These are phyloP conservation scores for Blennius ocellaris DNA, from an alignment of 2,113 vertebrate genomes.

Conservation along the genomic window DNA sequence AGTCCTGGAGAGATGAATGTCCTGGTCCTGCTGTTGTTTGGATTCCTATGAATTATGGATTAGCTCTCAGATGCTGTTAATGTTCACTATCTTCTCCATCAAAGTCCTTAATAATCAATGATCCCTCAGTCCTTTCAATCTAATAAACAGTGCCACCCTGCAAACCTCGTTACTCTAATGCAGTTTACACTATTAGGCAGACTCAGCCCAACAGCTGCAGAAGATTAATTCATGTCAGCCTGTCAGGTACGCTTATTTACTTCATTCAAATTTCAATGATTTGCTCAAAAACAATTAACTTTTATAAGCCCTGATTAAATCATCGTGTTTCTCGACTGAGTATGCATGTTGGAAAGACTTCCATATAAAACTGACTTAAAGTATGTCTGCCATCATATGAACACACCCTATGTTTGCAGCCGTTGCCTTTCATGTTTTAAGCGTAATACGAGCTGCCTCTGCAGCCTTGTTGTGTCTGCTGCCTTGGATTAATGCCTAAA, in stretches of 20 bases:
- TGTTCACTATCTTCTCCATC: conserved; percentile 24
- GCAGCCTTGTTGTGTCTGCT: conserved; percentile 36
- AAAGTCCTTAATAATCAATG: conserved; percentile 40
- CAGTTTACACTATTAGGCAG: conserved; percentile 4
- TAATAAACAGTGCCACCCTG: conserved; percentile 26
- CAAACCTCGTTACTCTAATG: conserved; percentile 7
- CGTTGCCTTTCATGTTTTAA: background rate
- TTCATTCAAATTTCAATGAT: background rate
- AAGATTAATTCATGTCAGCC: background rate
- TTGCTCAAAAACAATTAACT: background rate
- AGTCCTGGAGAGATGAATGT: conserved; percentile 19
- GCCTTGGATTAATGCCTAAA: conserved; percentile 49
- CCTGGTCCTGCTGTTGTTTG: conserved; percentile 26
- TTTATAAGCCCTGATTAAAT: background rate
- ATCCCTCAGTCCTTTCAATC: conserved; percentile 21
- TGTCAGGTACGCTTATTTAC: background rate
- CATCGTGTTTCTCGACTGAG: background rate
- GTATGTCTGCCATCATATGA: no score
- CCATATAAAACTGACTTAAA: no score
- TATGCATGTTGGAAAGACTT: background rate
- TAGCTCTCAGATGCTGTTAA: conserved; percentile 25
- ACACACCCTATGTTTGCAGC: no score
- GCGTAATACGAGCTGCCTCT: no score
- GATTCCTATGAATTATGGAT: conserved; percentile 53
- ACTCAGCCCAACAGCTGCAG: background rate